These are phyloP conservation scores for Arrhopalites spinosus DNA, from an alignment of 2,888 invertebrate species.

Conservation along the genomic window DNA sequence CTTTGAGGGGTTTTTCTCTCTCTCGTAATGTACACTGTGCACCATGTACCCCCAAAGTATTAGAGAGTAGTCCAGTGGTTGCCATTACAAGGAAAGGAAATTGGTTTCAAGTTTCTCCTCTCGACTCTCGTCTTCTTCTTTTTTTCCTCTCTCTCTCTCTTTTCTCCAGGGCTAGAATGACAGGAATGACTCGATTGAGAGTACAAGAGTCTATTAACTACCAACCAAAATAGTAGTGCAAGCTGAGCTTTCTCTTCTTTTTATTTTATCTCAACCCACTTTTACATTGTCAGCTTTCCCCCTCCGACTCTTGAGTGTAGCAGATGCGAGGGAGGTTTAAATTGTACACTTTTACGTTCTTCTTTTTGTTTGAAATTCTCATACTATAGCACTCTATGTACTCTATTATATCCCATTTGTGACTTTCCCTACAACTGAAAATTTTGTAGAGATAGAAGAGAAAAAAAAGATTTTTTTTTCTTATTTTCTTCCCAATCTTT, in stretches of 20 bases:
- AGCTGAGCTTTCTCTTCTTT: background rate
- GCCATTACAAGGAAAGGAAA: slow-evolving; percentile 15
- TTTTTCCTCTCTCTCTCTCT: background rate
- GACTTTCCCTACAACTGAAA: background rate
- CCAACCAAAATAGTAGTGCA: background rate
- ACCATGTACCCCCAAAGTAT: background rate
- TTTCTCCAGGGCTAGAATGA: background rate
- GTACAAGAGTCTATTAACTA: slow-evolving; percentile 11
- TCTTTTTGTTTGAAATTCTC: no score
- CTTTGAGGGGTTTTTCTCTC: background rate
- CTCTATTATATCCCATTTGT: background rate
- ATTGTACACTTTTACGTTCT: no score
- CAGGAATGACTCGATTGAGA: slow-evolving; percentile 24
- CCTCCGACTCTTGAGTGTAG: background rate
- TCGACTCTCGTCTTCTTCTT: background rate
- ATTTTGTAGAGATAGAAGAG: background rate
- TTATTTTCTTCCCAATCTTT: no score
- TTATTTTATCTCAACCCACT: background rate
- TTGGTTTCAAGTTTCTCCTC: slow-evolving; percentile 3
- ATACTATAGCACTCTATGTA: no score
- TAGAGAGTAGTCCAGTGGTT: background rate
- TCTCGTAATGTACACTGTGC: background rate
- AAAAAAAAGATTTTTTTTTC: no score
- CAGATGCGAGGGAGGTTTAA: no score
- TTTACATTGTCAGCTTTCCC: background rate